Evolutionary conservation across 2,888 invertebrate genomes (phyloP).

Genomic region (Pristionchus entomophagus): DNA sequence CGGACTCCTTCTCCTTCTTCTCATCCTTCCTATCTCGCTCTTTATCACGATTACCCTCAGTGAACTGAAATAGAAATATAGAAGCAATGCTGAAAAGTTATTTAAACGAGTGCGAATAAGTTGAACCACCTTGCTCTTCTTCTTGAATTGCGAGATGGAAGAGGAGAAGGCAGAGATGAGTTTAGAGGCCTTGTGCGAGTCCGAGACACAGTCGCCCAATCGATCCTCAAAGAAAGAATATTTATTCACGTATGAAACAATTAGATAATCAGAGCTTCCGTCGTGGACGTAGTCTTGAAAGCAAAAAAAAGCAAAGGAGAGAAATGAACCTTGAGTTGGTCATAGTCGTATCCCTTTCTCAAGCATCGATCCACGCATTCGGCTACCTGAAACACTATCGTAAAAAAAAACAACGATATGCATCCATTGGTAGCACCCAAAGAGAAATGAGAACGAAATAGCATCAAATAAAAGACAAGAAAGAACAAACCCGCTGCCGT

Average conservation of each 20-base stretch:
- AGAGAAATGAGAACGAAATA: too few species aligned
- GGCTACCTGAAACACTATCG: conserved; percentile 21
- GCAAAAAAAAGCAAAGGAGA: background rate
- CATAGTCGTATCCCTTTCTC: conserved; percentile 62
- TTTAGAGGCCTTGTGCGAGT: conserved; percentile 60
- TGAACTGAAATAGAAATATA: conserved; percentile 43
- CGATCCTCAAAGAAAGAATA: conserved; percentile 51
- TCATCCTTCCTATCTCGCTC: conserved; percentile 31
- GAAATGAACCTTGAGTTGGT: conserved; percentile 55
- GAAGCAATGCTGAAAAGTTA: too few species aligned
- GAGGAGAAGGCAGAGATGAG: conserved; percentile 57
- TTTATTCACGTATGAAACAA: background rate
- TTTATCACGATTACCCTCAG: conserved; percentile 19
- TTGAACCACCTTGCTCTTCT: conserved; percentile 52
- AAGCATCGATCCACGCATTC: conserved; percentile 62
- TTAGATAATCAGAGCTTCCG: background rate
- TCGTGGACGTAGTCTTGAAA: background rate
- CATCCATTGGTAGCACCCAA: too few species aligned
- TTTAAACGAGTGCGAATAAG: too few species aligned
- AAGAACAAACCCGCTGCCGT: conserved; percentile 51
- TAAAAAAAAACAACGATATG: too few species aligned
- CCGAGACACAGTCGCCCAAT: conserved; percentile 53
- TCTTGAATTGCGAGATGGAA: conserved; percentile 59
- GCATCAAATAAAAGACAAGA: background rate
- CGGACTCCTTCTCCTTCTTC: conserved; percentile 22